These are phyloP conservation scores for Ellobius talpinus DNA, from an alignment of 2,113 vertebrate genomes.

Conservation along the genomic window DNA sequence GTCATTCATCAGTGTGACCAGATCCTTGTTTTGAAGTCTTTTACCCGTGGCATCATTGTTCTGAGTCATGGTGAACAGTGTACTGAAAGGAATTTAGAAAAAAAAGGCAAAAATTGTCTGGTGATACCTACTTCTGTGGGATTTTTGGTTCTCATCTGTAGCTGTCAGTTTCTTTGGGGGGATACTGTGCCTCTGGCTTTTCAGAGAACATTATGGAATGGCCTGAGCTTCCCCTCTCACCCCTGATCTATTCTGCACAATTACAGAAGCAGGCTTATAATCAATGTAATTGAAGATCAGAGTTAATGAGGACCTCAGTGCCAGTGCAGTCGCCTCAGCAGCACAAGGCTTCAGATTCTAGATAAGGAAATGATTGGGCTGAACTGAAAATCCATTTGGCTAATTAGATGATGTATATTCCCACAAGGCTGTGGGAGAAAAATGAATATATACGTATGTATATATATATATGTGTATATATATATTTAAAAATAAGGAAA, in stretches of 20 bases:
- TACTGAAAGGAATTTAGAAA: conserved; percentile 54
- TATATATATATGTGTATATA: not conserved
- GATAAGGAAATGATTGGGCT: conserved; percentile 90
- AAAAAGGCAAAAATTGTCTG: not conserved
- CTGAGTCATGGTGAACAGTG: not conserved
- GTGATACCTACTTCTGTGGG: conserved; percentile 44
- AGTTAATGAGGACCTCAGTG: conserved; percentile 89
- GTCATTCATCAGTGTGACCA: not conserved
- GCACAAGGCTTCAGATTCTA: conserved; percentile 86
- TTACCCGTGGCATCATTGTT: not conserved
- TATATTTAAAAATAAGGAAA: conserved; percentile 84
- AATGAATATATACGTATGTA: conserved; percentile 61
- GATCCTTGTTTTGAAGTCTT: conserved; percentile 21
- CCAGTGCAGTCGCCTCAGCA: conserved; percentile 83
- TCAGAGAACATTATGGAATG: conserved; percentile 74
- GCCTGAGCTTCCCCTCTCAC: conserved; percentile 76
- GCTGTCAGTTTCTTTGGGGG: conserved; percentile 69
- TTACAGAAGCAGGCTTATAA: conserved; percentile 87
- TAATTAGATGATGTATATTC: conserved; percentile 91
- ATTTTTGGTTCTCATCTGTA: conserved; percentile 67
- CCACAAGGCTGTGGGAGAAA: conserved; percentile 81
- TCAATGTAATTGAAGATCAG: conserved; percentile 91
- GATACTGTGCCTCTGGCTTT: conserved; percentile 74
- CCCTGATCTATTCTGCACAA: conserved; percentile 83
- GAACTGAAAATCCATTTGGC: conserved; percentile 91